Base-by-base conservation (phyloP, 2,888 invertebrate genomes). In the Lamellibrachia columna region DNA sequence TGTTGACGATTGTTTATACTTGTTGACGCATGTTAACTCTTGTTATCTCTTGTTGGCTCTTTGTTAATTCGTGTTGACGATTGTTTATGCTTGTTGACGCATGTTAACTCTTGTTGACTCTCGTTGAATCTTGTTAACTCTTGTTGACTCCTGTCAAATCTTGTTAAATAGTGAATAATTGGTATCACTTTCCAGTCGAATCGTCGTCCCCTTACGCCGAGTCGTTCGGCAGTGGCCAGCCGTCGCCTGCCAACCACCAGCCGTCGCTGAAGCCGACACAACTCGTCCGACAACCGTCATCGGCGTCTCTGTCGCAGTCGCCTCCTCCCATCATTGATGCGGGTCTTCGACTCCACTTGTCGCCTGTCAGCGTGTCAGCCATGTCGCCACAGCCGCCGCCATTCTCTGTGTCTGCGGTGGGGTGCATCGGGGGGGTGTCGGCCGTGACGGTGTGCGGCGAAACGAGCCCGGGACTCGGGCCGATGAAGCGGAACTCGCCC, bases 401-500 rank as follows among this genome's bases (percentile, higher is more conserved):
- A 40, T 53, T 92, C 53, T 92, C 91, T 4, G 53, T 92, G 91
- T 91, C 90, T 58, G 55, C 91, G 92, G 53, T n/a, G 8, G 92
- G 93, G 90, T 22, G 75, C n/a, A n/a, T 75, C 15, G 75, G 22
- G 22, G 75, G 75, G 0, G 22, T 75, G 40, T 53, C 90, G 90
- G n/a, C n/a, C 52, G 58, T 53, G 90, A 53, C 52, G 58, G 91
- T 11, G 75, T 75, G 75, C 75, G 75, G 75, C 22, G 15, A 75
- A 6, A 90, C 40, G 53, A 90, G 75, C 91, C 60, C n/a, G 40
- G 92, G 92, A 55, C 92, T 91, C 52, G 95, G 95, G 8, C 95
- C 95, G 8, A 93, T 95, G 55, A 96, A 96, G 94, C 94, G 96
- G 92, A 94, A 94, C 91, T 96, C 96, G 0, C 96, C 98, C 1